Evolutionary conservation across 2,888 invertebrate genomes (phyloP), one percentile per base, ranked within the genome.

Genomic region (Himalopsyche kuldschensis): DNA sequence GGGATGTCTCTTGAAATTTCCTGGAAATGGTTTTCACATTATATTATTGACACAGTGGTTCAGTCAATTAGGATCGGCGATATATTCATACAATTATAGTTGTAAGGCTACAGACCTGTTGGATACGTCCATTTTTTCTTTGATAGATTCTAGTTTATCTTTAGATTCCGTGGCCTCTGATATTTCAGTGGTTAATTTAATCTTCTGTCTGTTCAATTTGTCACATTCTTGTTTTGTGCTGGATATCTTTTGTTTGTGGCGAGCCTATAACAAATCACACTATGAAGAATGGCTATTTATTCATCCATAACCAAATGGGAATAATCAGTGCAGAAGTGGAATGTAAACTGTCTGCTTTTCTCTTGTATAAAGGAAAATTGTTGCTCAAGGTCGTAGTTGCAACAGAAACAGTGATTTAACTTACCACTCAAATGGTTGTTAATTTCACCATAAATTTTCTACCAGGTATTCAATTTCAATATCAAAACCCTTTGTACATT

Each of bases 231-330:
- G 89, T 82, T 92, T 92, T 88, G 95, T 95, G 24, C 93, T 91
- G 3, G 91, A 89, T 82, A 95, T 93, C 87, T 94, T 94, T 88
- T 95, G 95, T 88, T 95, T 94, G 48, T 94, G 91, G 85, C 93
- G 92, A 0, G 94, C 93, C 88, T 93, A 90, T 48, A 88, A 88
- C 69, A 32, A 79, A 85, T 47, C 20, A 75, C 69, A 78, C 32
- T 69, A 77, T 75, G 63, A 31, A 78, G 6, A 32, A 35, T 41
- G 4, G 15, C 3, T 4, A 41, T 15, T 15, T 15, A 41, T 3
- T 15, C 41, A 41, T 4, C 15, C 2, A 41, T 35, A 8, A 8
- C 35, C 35, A 8, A 8, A 35, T 1, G 35, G n/a, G n/a, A n/a
- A n/a, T n/a, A n/a, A n/a, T n/a, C n/a, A n/a, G n/a, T n/a, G n/a